A percentile compares a stretch with the other conserved stretches of the same genome.
These are phyloP conservation scores for Micrasema longulum DNA, from an alignment of 1,140 invertebrate species.

Conservation along the genomic window DNA sequence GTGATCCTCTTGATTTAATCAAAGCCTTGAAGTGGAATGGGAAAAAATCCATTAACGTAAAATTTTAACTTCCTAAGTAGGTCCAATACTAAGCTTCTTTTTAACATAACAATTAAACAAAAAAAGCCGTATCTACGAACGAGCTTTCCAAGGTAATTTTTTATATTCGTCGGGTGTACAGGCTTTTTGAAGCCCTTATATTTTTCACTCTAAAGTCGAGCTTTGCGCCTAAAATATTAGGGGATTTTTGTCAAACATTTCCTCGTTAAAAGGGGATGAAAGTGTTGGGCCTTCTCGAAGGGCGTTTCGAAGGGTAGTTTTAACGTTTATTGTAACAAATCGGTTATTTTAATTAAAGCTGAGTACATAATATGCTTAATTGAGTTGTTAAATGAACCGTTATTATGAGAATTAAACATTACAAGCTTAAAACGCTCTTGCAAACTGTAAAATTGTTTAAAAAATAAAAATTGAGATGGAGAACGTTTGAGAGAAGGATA, in stretches of 20 bases:
- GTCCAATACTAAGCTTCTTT: constrained; percentile 18
- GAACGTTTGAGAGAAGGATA: too few relatives aligned
- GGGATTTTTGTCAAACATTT: constrained; percentile 28
- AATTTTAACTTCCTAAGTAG: constrained; percentile 12
- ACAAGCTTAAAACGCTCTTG: too few relatives aligned
- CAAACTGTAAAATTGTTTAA: too few relatives aligned
- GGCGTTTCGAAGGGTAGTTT: constrained; percentile 9
- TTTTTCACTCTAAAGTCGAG: constrained; percentile 24
- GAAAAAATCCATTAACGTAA: constrained; percentile 9
- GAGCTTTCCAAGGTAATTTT: constrained; percentile 17
- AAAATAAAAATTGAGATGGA: too few relatives aligned
- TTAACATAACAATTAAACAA: constrained; percentile 33
- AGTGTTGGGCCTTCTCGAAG: neutral
- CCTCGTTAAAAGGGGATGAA: constrained; percentile 27
- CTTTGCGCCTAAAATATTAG: constrained; percentile 26
- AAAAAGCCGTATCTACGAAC: constrained; percentile 5
- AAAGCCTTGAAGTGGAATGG: neutral
- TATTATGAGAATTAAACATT: too few relatives aligned
- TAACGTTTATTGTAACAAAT: constrained; percentile 17
- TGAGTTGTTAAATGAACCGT: too few relatives aligned
- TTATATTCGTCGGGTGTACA: constrained; percentile 15
- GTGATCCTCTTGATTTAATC: neutral
- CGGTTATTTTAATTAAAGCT: constrained; percentile 17
- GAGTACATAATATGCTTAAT: neutral
- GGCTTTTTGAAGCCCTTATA: constrained; percentile 10